Base-by-base conservation (phyloP, 2,797 vertebrate species). In the Rhadinocentrus ornatus region DNA sequence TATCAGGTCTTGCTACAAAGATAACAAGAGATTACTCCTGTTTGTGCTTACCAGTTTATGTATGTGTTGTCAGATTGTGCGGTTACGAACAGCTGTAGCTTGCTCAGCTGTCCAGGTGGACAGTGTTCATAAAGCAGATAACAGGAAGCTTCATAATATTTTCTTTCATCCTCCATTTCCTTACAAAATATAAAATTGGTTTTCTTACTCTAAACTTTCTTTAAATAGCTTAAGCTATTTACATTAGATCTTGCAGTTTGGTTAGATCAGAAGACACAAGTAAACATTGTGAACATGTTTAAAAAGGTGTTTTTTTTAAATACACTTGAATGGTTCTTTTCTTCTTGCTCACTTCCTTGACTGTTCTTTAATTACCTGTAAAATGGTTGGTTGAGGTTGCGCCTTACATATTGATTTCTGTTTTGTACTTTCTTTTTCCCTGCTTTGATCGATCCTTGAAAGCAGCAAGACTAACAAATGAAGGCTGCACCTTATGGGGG, bases 341-440 rank as follows among this genome's bases (percentile, higher is more conserved):
- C 34, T 22, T 59, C 48, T 39, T 71, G 52, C 55, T 73, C 18
- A 9, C 76, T 53, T 83, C 54, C 29, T 64, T 60, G 64, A 64
- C 73, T 69, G 54, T 82, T 75, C 74, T 85, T 81, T 90, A 90
- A 86, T 92, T 88, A 86, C 86, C 69, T 86, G 79, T 83, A 85
- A 86, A 89, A 85, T 78, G 62, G 66, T 81, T 84, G 84, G 50
- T 89, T 90, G 84, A 66, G 73, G 87, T 90, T 81, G 71, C 56
- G 59, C 80, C 82, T 81, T 78, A 81, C 75, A 69, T 77, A 92
- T 93, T 48, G 80, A 91, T 93, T 91, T 90, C 77, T 83, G 76
- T 91, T 92, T 88, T 76, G 83, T 71, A 39, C 71, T 81, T 84
- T 74, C 69, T 73, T 73, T 75, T 83, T 71, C 80, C 68, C 56